Conservation (phyloP, 2,113 vertebrate genomes). For the Corythoichthys intestinalis region DNA sequence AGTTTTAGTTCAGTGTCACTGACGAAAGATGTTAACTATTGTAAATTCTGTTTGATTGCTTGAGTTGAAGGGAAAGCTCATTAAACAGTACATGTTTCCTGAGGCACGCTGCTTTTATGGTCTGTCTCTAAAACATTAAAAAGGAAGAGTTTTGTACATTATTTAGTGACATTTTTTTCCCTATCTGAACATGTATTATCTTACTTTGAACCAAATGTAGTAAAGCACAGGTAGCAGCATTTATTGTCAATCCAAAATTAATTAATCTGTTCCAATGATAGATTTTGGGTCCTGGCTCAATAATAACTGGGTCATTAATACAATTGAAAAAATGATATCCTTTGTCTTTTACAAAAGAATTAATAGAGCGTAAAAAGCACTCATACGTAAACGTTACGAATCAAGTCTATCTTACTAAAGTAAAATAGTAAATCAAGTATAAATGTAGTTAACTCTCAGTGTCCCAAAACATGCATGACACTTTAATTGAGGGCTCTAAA, state of each 20-base stretch:
- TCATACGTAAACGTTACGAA: no score
- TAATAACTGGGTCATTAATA: neutral
- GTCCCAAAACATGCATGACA: no score
- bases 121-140: conserved; percentile 6
- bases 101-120: conserved; percentile 23
- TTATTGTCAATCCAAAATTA: neutral
- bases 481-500: no score
- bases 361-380: neutral
- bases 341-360: no score
- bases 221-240: neutral
- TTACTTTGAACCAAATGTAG: neutral
- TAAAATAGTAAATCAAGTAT: no score
- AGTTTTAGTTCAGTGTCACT: conserved; percentile 13
- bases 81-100: conserved; percentile 5
- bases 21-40: conserved; percentile 7
- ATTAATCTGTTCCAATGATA: neutral
- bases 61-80: neutral
- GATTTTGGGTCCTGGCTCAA: neutral
- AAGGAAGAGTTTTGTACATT: neutral
- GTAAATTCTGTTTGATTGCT: conserved; percentile 12
- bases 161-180: neutral
- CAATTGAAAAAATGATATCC: no score
- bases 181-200: neutral
- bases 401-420: no score
- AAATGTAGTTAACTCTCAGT: no score